These are phyloP conservation scores for Nysson spinosus DNA, from an alignment of 2,888 invertebrate species.

Conservation along the genomic window DNA sequence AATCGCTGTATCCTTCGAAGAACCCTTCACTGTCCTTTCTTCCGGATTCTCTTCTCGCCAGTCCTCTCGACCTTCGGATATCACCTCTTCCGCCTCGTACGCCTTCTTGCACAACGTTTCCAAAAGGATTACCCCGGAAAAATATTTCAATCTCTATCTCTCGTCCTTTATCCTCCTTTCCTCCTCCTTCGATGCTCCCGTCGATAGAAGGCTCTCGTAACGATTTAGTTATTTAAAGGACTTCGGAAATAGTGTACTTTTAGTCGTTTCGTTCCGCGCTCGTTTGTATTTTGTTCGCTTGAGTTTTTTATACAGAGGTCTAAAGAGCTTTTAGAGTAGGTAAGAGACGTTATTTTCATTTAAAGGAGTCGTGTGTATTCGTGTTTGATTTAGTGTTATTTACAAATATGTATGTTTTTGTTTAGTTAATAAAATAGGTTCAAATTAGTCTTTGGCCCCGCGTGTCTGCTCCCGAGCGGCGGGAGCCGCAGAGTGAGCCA, in stretches of 20 bases:
- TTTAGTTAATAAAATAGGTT: constrained; percentile 74
- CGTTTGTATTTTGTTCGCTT: constrained; percentile 30
- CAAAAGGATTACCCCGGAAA: no score
- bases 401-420: constrained; percentile 70
- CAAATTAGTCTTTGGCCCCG: constrained; percentile 75
- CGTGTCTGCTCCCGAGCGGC: constrained; percentile 78
- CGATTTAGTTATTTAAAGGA: constrained; percentile 36
- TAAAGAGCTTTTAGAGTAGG: constrained; percentile 45
- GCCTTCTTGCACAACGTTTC: no score
- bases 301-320: constrained; percentile 41
- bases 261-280: constrained; percentile 41
- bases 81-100: no score
- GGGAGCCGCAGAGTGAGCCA: constrained; percentile 78
- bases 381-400: constrained; percentile 70
- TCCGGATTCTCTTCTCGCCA: constrained; percentile 8
- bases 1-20: constrained; percentile 24
- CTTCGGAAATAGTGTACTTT: constrained; percentile 48
- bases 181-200: constrained; percentile 34
- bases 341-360: constrained; percentile 52
- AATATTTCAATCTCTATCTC: constrained; percentile 14
- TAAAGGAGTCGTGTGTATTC: constrained; percentile 46
- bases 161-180: constrained; percentile 12
- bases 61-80: constrained; percentile 13
- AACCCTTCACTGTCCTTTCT: no score
- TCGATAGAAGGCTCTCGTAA: constrained; percentile 47